These are phyloP conservation scores for Volucella inanis DNA, from an alignment of 2,888 invertebrate species.

Conservation along the genomic window DNA sequence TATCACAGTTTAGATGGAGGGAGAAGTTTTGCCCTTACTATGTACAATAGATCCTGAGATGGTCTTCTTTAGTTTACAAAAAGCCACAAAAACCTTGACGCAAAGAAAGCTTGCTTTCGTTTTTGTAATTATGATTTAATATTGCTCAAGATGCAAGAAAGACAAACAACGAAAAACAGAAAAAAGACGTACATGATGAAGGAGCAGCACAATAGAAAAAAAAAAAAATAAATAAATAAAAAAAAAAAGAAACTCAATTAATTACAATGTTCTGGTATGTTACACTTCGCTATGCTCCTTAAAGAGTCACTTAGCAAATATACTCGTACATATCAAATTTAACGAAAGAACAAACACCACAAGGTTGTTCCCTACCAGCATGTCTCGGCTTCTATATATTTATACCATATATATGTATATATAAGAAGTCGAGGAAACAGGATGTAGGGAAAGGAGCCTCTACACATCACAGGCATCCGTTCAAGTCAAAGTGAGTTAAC, in stretches of 20 bases:
- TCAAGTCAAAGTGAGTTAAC: slow-evolving; percentile 49
- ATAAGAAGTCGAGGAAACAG: background rate
- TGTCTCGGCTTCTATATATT: background rate
- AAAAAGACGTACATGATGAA: background rate
- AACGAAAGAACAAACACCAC: slow-evolving; percentile 67
- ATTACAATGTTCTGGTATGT: slow-evolving; percentile 49
- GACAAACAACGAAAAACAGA: background rate
- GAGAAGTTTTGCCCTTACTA: too few relatives aligned
- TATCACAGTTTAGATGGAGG: too few relatives aligned
- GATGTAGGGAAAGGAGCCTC: background rate
- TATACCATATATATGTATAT: background rate
- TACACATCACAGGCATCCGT: slow-evolving; percentile 45
- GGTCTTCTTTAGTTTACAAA: background rate
- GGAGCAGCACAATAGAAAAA: background rate
- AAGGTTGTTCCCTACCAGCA: slow-evolving; percentile 48
- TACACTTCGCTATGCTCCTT: slow-evolving; percentile 46
- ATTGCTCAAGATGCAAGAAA: slow-evolving; percentile 5
- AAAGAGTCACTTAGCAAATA: slow-evolving; percentile 65
- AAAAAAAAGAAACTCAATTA: slow-evolving; percentile 64
- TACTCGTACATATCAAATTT: slow-evolving; percentile 58
- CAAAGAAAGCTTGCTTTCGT: slow-evolving; percentile 31
- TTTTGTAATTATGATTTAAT: slow-evolving; percentile 63
- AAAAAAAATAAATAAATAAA: slow-evolving; percentile 1
- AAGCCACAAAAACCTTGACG: slow-evolving; percentile 14
- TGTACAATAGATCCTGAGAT: slow-evolving; percentile 15